Evolutionary conservation across 2,113 vertebrate species (phyloP), one percentile per base, ranked within the genome.

Genomic region (Nycticryphes semicollaris): DNA sequence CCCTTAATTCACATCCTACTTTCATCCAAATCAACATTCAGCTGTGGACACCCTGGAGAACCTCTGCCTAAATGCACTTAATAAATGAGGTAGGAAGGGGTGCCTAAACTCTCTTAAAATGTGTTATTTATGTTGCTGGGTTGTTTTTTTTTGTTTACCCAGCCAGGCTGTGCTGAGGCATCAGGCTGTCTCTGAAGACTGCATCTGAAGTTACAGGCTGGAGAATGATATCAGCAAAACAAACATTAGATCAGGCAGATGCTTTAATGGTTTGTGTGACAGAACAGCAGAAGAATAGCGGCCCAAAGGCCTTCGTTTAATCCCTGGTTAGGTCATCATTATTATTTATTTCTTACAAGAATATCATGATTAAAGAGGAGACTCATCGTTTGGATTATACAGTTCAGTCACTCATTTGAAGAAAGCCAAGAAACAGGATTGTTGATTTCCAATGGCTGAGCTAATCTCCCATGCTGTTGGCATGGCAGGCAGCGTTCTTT

Each of bases 261-360:
- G 48, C 27, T 87, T 89, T 83, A 87, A 76, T 66, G 31, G 16
- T 70, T 91, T 87, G 33, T 22, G 74, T 85, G 75, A 84, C 63
- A 77, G 80, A 84, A 62, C 19, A 76, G 50, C 45, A 48, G 41
- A 67, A 85, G 41, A 90, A 87, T 37, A 84, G 45, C 37, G 87
- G 70, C 75, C 72, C 80, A 86, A 90, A 88, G 41, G 74, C 18
- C n/a, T 73, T 53, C 6, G 59, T 92, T 81, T 91, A 90, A 59
- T 90, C 37, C 59, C 75, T 59, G 77, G 12, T 84, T 86, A 91
- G 87, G 56, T 95, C 5, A 84, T 74, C 90, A 56, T 94, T 76
- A 69, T 70, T 94, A 90, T 92, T 93, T 80, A 70, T 93, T 94
- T 90, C 47, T 91, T 66, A 81, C 10, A 74, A 93, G 54, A 90